Evolutionary conservation across 2,888 invertebrate species (phyloP).

Genomic region (Zygogramma bicolorata): DNA sequence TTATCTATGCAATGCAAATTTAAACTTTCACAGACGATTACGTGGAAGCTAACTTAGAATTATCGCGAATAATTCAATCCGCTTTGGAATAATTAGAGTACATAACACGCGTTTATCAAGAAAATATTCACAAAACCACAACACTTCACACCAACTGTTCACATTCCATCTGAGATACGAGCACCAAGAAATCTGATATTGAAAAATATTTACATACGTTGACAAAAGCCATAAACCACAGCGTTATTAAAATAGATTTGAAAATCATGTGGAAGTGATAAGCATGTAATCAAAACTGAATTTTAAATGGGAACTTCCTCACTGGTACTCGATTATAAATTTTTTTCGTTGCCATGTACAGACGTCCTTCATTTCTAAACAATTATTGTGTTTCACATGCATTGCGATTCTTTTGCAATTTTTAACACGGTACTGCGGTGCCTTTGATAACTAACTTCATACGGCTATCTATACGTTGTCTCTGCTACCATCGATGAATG

Average conservation of each 20-base stretch:
- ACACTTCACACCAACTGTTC: background rate
- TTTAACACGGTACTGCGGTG: slow-evolving; percentile 8
- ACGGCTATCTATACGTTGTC: background rate
- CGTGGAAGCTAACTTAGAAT: background rate
- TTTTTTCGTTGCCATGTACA: slow-evolving; percentile 26
- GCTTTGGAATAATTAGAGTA: background rate
- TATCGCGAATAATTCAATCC: background rate
- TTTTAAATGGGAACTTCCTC: slow-evolving; percentile 35
- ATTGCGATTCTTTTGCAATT: slow-evolving; percentile 30
- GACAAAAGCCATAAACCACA: slow-evolving; percentile 17
- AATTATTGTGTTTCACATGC: slow-evolving; percentile 35
- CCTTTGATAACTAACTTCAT: slow-evolving; percentile 22
- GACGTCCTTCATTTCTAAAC: slow-evolving; percentile 30
- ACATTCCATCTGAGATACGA: background rate
- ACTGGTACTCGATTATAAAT: slow-evolving; percentile 24
- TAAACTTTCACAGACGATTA: background rate
- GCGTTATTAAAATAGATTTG: slow-evolving; percentile 24
- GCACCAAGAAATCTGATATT: slow-evolving; percentile 11
- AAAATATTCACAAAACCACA: background rate
- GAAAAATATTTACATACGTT: slow-evolving; percentile 34
- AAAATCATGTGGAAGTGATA: slow-evolving; percentile 27
- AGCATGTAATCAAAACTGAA: slow-evolving; percentile 32
- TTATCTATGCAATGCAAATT: too few relatives aligned
- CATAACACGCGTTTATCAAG: background rate
- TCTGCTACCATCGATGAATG: background rate